Percentiles rank a stretch among this genome's conserved stretches.
Conservation (phyloP, 2,113 vertebrate species). For the Plecturocebus donacophilus region DNA sequence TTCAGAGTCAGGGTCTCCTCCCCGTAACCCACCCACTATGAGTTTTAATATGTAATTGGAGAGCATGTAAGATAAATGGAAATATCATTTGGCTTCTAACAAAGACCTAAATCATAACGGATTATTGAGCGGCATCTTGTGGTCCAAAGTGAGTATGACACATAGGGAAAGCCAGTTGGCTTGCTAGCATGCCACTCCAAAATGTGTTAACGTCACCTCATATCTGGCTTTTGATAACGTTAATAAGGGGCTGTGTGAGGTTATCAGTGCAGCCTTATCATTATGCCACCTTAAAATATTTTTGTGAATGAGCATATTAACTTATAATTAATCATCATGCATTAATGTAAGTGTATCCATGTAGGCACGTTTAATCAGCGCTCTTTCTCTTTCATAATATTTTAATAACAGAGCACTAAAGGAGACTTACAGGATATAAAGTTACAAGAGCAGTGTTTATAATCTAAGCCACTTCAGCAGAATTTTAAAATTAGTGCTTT, state of each 20-base stretch:
- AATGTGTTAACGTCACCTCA: constrained; percentile 58
- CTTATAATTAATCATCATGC: constrained; percentile 80
- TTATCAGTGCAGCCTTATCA: constrained; percentile 69
- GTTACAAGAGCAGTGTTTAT: constrained; percentile 73
- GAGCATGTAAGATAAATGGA: constrained; percentile 69
- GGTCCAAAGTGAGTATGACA: constrained; percentile 75
- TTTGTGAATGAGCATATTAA: constrained; percentile 72
- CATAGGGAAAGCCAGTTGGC: neutral
- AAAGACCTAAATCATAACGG: constrained; percentile 79
- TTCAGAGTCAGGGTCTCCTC: neutral
- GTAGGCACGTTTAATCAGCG: constrained; percentile 79
- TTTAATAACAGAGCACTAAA: constrained; percentile 81
- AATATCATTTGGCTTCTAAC: constrained; percentile 56
- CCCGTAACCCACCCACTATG: constrained; percentile 21
- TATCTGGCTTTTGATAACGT: constrained; percentile 74
- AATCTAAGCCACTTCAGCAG: constrained; percentile 59
- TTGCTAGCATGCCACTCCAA: constrained; percentile 30
- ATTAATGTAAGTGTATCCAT: constrained; percentile 80
- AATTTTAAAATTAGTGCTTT: constrained; percentile 62
- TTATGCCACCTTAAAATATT: constrained; percentile 75
- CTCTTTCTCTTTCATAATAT: constrained; percentile 82
- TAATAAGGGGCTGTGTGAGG: constrained; percentile 64
- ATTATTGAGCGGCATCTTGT: constrained; percentile 88
- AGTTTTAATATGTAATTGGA: constrained; percentile 73
- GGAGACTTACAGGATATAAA: constrained; percentile 73